Conservation (phyloP, 2,113 vertebrate species). For the Tragelaphus scriptus region DNA sequence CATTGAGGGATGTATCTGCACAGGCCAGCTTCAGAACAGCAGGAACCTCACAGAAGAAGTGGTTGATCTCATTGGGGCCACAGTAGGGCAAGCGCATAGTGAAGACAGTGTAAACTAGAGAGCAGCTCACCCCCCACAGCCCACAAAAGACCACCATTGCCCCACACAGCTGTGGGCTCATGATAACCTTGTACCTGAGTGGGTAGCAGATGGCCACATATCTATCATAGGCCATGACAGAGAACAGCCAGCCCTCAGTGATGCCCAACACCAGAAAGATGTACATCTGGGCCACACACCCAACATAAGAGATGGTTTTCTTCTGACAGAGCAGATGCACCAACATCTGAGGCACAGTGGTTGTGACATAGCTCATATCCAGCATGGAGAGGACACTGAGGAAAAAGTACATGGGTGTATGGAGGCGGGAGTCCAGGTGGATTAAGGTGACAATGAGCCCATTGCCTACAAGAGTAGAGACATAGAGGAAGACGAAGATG, state of each 20-base stretch:
- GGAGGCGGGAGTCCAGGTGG: slow-evolving; percentile 47
- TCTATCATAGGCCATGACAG: slow-evolving; percentile 62
- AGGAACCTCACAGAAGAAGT: slow-evolving; percentile 67
- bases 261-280: slow-evolving; percentile 62
- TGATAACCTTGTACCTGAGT: slow-evolving; percentile 61
- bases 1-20: slow-evolving; percentile 58
- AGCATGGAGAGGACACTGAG: slow-evolving; percentile 57
- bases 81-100: slow-evolving; percentile 59
- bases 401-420: slow-evolving; percentile 52
- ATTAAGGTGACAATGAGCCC: slow-evolving; percentile 48
- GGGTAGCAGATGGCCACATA: slow-evolving; percentile 62
- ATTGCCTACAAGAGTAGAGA: slow-evolving; percentile 47
- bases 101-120: slow-evolving; percentile 54
- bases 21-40: slow-evolving; percentile 64
- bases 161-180: slow-evolving; percentile 35
- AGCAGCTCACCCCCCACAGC: slow-evolving; percentile 54
- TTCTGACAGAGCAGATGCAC: neutral
- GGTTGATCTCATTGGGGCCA: slow-evolving; percentile 60
- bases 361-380: slow-evolving; percentile 61
- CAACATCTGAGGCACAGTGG: slow-evolving; percentile 62
- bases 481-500: slow-evolving; percentile 52
- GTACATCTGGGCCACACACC: slow-evolving; percentile 51
- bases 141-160: slow-evolving; percentile 54
- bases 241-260: slow-evolving; percentile 65
- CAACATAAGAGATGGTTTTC: slow-evolving; percentile 65